These are phyloP conservation scores for Calliopsis andreniformis DNA, from an alignment of 1,140 invertebrate genomes.

Conservation along the genomic window DNA sequence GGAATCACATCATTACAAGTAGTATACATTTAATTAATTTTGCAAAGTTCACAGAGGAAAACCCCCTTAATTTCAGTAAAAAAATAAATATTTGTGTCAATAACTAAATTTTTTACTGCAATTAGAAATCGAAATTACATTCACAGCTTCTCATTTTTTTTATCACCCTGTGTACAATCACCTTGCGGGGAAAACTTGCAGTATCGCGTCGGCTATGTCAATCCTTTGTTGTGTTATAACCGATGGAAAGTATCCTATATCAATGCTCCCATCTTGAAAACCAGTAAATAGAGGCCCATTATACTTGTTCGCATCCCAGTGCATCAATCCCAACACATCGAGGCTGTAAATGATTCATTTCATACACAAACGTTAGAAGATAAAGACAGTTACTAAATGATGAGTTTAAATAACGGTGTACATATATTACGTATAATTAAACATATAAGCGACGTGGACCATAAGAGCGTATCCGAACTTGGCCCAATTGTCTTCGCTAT, in stretches of 20 bases:
- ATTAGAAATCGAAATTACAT: too few relatives aligned
- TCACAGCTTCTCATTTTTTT: too few relatives aligned
- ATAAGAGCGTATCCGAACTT: slow-evolving; percentile 55
- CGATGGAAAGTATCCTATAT: slow-evolving; percentile 46
- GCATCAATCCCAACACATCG: slow-evolving; percentile 18
- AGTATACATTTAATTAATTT: too few relatives aligned
- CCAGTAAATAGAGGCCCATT: slow-evolving; percentile 31
- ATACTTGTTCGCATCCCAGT: slow-evolving; percentile 33
- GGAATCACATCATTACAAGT: too few relatives aligned
- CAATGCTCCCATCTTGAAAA: slow-evolving; percentile 3
- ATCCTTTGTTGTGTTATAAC: slow-evolving; percentile 44
- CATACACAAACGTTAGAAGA: not conserved
- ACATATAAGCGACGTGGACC: slow-evolving; percentile 38
- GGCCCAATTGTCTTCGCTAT: slow-evolving; percentile 38
- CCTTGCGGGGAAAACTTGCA: slow-evolving; percentile 49
- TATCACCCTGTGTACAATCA: too few relatives aligned
- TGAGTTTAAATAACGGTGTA: not conserved
- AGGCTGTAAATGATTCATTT: slow-evolving; percentile 18
- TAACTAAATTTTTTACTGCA: too few relatives aligned
- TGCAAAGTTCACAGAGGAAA: too few relatives aligned
- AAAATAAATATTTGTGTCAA: too few relatives aligned
- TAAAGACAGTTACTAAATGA: too few relatives aligned
- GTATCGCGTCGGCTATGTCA: slow-evolving; percentile 7
- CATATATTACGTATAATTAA: slow-evolving; percentile 62
- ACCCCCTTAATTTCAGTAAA: too few relatives aligned